Evolutionary conservation across 2,113 vertebrate species (phyloP).

Genomic region (Scopus umbretta): DNA sequence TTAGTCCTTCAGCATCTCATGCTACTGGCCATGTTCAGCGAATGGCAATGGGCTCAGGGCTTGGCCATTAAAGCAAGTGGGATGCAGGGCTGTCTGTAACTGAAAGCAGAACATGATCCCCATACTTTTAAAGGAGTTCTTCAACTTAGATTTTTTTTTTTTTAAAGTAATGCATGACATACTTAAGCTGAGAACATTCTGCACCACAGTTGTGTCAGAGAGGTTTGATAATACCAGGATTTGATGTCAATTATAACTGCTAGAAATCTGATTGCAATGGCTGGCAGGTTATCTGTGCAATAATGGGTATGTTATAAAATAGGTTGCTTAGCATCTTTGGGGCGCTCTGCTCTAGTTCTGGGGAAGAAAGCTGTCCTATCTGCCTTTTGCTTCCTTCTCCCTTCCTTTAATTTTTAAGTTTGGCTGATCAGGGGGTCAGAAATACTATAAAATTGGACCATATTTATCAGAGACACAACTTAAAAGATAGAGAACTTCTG

Average conservation of each 20-base stretch:
- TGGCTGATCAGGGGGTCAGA: not conserved
- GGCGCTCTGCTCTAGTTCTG: not conserved
- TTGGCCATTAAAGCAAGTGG: not conserved
- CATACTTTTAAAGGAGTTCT: not conserved
- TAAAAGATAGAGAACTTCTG: not conserved
- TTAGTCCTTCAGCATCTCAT: not conserved
- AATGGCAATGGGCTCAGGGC: not conserved
- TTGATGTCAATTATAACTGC: conserved; percentile 8
- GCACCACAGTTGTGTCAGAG: not conserved
- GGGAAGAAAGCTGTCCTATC: not conserved
- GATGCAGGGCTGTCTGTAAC: not conserved
- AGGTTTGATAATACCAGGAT: not conserved
- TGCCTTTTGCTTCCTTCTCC: not conserved
- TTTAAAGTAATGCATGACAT: not conserved
- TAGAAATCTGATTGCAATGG: conserved; percentile 7
- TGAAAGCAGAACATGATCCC: not conserved
- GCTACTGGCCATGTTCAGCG: rapidly evolving
- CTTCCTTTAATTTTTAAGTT: not conserved
- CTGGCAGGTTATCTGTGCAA: conserved; percentile 7
- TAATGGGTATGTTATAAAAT: not conserved
- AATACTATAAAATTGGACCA: not conserved
- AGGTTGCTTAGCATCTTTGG: not conserved
- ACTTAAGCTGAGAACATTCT: not conserved
- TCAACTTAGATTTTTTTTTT: not conserved
- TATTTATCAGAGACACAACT: conserved; percentile 7